phyloP scores from a whole-genome alignment of 2,888 invertebrate genomes.

The Stratiomys singularior region DNA sequence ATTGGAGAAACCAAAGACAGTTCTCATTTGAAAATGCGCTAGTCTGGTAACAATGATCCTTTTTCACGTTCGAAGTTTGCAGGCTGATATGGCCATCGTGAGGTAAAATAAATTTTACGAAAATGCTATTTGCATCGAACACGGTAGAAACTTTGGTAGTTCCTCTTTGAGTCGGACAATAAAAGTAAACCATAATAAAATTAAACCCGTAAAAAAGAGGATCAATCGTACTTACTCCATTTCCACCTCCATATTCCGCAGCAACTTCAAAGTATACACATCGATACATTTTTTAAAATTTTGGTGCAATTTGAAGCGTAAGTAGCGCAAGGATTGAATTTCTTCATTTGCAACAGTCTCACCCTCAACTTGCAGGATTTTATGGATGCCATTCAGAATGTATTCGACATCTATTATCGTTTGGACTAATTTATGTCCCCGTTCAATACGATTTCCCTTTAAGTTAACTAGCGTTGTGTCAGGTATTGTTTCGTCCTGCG shows the following conservation, averaged over 20 bases:
- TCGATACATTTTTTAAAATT: not conserved
- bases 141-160: too few species aligned
- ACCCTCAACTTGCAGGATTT: not conserved
- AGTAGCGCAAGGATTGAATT: not conserved
- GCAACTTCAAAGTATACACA: not conserved
- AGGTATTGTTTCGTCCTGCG: not conserved
- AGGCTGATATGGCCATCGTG: too few species aligned
- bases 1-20: too few species aligned
- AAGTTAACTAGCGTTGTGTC: not conserved
- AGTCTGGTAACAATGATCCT: too few species aligned
- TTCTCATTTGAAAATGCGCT: too few species aligned
- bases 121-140: too few species aligned
- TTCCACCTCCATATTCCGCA: constrained; percentile 30
- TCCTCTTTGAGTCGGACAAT: too few species aligned
- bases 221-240: constrained; percentile 37
- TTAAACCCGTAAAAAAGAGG: too few species aligned
- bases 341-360: not conserved
- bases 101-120: too few species aligned
- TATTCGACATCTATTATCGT: not conserved
- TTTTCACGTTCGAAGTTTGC: too few species aligned
- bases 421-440: not conserved
- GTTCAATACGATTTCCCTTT: not conserved
- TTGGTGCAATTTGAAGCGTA: not conserved
- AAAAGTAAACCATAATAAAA: too few species aligned
- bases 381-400: not conserved